Percentiles rank a stretch among this genome's conserved stretches.
phyloP scores from a whole-genome alignment of 2,113 vertebrate genomes.

The Leucosticte australis region DNA sequence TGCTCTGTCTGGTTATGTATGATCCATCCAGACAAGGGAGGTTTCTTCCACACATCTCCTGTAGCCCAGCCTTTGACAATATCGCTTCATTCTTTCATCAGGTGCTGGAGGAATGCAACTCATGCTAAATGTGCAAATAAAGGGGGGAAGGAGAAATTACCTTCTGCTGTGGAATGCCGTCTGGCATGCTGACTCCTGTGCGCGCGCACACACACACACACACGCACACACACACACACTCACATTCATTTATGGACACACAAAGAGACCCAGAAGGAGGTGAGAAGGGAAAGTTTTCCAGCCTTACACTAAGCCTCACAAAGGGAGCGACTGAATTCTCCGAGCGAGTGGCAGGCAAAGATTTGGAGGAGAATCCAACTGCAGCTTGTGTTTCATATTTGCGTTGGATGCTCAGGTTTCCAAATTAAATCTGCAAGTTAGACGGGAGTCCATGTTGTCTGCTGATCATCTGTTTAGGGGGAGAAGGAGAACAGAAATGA shows the following conservation, averaged over 20 bases:
- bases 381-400: slow-evolving; percentile 18
- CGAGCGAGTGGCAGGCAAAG: not conserved
- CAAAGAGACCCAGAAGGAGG: slow-evolving; percentile 30
- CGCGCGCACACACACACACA: not conserved
- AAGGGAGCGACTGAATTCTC: not conserved
- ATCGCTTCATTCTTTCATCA: slow-evolving; percentile 1
- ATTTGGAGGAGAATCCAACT: not conserved
- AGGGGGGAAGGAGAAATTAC: not conserved
- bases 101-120: slow-evolving; percentile 7
- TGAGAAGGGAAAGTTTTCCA: not conserved
- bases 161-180: slow-evolving; percentile 33
- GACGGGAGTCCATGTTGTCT: slow-evolving; percentile 11
- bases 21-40: not conserved
- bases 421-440: slow-evolving; percentile 23
- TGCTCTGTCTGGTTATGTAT: not conserved
- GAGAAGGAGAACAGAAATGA: slow-evolving; percentile 7
- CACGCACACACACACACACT: not conserved
- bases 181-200: slow-evolving; percentile 8
- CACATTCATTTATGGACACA: not conserved
- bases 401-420: not conserved
- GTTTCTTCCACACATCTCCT: not conserved
- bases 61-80: not conserved
- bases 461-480: slow-evolving; percentile 21
- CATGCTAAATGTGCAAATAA: not conserved
- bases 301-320: not conserved